Evolutionary conservation across 1,140 invertebrate genomes (phyloP).

Genomic region (Scylla paramamosain): DNA sequence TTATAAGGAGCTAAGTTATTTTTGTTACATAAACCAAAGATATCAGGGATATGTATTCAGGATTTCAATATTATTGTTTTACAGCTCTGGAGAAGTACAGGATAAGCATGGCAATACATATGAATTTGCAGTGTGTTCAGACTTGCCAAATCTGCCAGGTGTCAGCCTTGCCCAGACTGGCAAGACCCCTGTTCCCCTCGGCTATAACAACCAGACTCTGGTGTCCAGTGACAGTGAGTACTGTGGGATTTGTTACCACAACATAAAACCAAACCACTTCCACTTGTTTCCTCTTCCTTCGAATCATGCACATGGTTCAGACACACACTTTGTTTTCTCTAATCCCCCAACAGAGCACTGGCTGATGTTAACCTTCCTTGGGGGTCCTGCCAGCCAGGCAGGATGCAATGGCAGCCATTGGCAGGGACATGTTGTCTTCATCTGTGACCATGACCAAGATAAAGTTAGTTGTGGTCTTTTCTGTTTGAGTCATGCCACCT

Average conservation of each 20-base stretch:
- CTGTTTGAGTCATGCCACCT: neutral
- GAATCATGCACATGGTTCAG: too few relatives aligned
- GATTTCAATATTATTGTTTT: neutral
- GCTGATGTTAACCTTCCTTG: slow-evolving; percentile 66
- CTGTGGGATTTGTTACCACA: neutral
- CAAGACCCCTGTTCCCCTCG: slow-evolving; percentile 8
- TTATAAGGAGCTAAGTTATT: too few relatives aligned
- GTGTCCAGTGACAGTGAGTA: slow-evolving; percentile 56
- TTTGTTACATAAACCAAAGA: too few relatives aligned
- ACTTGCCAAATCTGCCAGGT: neutral
- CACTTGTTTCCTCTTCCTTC: neutral
- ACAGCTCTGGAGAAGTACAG: slow-evolving; percentile 4
- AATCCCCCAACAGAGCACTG: slow-evolving; percentile 9
- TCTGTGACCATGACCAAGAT: slow-evolving; percentile 51
- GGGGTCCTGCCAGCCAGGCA: neutral
- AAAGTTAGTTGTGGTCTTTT: slow-evolving; percentile 34
- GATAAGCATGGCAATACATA: slow-evolving; percentile 36
- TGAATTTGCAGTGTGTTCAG: slow-evolving; percentile 44
- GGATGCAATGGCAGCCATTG: neutral
- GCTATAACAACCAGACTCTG: slow-evolving; percentile 52
- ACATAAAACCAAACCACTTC: neutral
- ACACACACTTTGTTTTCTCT: neutral
- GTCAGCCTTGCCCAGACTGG: slow-evolving; percentile 32
- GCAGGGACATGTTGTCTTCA: slow-evolving; percentile 56
- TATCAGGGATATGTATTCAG: too few relatives aligned